Evolutionary conservation across 2,113 vertebrate species (phyloP).

Genomic region (Varanus salvator): DNA sequence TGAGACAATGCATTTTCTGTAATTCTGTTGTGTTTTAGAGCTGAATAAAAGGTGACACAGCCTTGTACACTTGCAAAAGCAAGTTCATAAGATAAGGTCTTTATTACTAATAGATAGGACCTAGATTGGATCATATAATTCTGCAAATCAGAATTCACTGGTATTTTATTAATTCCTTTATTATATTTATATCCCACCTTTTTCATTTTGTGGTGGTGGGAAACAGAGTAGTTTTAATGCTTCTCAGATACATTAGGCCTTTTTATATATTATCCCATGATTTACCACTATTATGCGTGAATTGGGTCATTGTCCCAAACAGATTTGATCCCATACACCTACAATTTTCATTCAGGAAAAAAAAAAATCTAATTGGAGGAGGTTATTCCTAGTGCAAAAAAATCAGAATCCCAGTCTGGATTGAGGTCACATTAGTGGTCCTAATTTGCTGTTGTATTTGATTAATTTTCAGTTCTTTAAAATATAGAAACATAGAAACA

Average conservation of each 20-base stretch:
- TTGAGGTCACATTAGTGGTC: too few species aligned
- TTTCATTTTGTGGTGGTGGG: too few species aligned
- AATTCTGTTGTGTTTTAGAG: slow-evolving; percentile 35
- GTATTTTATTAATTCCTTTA: too few species aligned
- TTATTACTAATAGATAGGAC: not conserved
- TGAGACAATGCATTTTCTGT: not conserved
- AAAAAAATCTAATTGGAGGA: not conserved
- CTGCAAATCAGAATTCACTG: not conserved
- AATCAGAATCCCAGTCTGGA: too few species aligned
- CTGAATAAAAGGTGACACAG: slow-evolving; percentile 12
- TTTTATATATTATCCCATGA: too few species aligned
- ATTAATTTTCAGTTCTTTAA: not conserved
- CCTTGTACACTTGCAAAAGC: not conserved
- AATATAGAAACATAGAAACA: not conserved
- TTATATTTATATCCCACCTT: too few species aligned
- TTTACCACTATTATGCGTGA: too few species aligned
- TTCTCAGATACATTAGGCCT: too few species aligned
- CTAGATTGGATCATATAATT: not conserved
- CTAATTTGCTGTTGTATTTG: not conserved
- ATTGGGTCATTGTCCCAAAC: not conserved
- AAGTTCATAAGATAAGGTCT: not conserved
- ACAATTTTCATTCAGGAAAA: not conserved
- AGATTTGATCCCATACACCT: not conserved
- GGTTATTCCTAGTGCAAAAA: too few species aligned
- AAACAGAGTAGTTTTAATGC: not conserved